Evolutionary conservation across 1,140 invertebrate genomes (phyloP).

Genomic region (Drosophila santomea): DNA sequence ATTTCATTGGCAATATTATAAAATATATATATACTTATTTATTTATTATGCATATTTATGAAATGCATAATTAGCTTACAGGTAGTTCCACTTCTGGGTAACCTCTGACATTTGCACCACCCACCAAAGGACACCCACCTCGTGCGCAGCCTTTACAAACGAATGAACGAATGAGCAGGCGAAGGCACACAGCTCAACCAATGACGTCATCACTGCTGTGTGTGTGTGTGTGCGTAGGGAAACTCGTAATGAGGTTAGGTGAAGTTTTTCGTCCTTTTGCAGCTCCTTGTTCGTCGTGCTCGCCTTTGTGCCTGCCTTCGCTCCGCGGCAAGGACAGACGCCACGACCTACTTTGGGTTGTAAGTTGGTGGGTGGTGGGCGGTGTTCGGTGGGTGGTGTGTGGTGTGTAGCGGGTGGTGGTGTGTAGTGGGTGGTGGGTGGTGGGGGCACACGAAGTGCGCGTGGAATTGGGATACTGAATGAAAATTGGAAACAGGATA

Average conservation of each 20-base stretch:
- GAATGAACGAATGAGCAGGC: slow-evolving; percentile 60
- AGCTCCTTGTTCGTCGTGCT: slow-evolving; percentile 32
- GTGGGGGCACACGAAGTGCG: slow-evolving; percentile 21
- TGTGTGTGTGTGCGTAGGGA: slow-evolving; percentile 18
- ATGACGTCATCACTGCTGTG: slow-evolving; percentile 67
- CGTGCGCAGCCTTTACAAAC: slow-evolving; percentile 63
- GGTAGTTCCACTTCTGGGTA: slow-evolving; percentile 3
- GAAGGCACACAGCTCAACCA: slow-evolving; percentile 67
- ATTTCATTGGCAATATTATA: neutral
- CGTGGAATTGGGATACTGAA: slow-evolving; percentile 73
- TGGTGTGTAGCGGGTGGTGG: neutral
- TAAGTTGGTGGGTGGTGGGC: slow-evolving; percentile 8
- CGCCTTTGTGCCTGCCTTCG: slow-evolving; percentile 35
- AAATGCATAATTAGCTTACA: neutral
- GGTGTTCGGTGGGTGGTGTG: neutral
- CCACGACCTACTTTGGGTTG: slow-evolving; percentile 66
- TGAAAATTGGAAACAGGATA: slow-evolving; percentile 80
- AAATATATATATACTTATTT: slow-evolving; percentile 1
- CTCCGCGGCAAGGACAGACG: slow-evolving; percentile 57
- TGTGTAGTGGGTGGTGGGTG: slow-evolving; percentile 1
- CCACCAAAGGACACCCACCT: slow-evolving; percentile 4
- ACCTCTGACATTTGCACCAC: slow-evolving; percentile 35
- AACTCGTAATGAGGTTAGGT: slow-evolving; percentile 78
- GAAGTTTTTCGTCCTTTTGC: slow-evolving; percentile 59
- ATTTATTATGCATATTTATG: neutral